phyloP scores from a whole-genome alignment of 2,888 invertebrate species.

The Drosophila formosana region DNA sequence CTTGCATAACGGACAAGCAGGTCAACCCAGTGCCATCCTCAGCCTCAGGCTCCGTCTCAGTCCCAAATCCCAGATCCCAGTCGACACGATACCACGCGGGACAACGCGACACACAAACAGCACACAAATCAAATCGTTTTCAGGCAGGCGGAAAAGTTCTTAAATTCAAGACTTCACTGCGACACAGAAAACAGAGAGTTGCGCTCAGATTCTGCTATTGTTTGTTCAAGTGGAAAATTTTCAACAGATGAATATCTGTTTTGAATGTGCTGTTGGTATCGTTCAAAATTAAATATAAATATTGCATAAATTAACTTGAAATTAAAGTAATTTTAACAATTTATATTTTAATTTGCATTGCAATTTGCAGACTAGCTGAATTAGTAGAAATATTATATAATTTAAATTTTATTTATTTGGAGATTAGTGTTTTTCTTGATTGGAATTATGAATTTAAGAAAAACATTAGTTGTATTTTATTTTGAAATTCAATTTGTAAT shows the following conservation, averaged over 20 bases:
- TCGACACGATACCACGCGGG: not conserved
- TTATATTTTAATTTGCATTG: too few species aligned
- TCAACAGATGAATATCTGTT: slow-evolving; percentile 13
- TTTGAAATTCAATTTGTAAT: too few species aligned
- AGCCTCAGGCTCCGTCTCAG: not conserved
- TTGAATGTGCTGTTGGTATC: too few species aligned
- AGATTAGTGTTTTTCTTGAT: too few species aligned
- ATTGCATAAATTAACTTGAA: not conserved
- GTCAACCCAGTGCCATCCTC: not conserved
- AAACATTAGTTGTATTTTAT: too few species aligned
- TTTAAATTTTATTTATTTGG: too few species aligned
- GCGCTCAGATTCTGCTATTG: not conserved
- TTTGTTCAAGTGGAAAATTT: slow-evolving; percentile 38
- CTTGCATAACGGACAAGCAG: slow-evolving; percentile 38
- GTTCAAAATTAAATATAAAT: not conserved
- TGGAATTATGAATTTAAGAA: too few species aligned
- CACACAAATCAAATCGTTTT: slow-evolving; percentile 37
- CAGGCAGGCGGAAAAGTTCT: not conserved
- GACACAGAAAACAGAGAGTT: not conserved
- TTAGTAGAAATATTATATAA: too few species aligned
- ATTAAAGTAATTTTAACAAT: too few species aligned
- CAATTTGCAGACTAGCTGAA: too few species aligned
- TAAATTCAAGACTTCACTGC: not conserved
- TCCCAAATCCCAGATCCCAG: not conserved
- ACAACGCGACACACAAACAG: slow-evolving; percentile 12